Evolutionary conservation across 2,888 invertebrate genomes (phyloP).

Genomic region (Caprella mutica): DNA sequence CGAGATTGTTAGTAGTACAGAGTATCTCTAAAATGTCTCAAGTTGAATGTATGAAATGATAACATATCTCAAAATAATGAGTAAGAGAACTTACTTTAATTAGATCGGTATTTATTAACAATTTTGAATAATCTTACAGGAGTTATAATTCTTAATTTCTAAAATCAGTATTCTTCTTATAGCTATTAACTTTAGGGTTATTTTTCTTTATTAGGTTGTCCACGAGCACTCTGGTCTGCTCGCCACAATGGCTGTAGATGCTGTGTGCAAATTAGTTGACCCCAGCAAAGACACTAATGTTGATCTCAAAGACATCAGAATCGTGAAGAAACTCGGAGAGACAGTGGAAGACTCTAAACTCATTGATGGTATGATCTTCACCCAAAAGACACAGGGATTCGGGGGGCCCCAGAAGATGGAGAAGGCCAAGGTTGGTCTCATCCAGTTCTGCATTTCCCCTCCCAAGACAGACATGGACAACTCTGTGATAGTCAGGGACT

Average conservation of each 20-base stretch:
- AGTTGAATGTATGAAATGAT: no score
- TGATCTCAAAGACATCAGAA: conserved; percentile 88
- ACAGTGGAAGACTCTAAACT: conserved; percentile 96
- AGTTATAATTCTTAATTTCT: neutral
- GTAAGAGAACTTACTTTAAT: no score
- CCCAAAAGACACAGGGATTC: conserved; percentile 67
- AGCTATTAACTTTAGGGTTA: conserved; percentile 11
- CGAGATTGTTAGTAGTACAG: neutral
- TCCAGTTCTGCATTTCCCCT: conserved; percentile 98
- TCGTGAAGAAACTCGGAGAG: conserved; percentile 92
- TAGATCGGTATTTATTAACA: no score
- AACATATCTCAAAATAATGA: no score
- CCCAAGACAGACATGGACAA: conserved; percentile 81
- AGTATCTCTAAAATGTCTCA: no score
- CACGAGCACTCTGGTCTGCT: conserved; percentile 91
- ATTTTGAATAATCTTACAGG: no score
- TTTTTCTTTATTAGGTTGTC: conserved; percentile 55
- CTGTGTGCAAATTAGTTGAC: conserved; percentile 75
- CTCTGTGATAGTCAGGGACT: conserved; percentile 75
- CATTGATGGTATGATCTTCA: conserved; percentile 88
- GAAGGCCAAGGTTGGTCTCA: conserved; percentile 95
- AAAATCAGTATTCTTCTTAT: neutral
- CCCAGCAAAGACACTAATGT: conserved; percentile 62
- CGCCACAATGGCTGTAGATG: conserved; percentile 94
- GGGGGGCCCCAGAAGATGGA: conserved; percentile 89